A percentile compares a stretch with the other conserved stretches of the same genome.
phyloP scores from a whole-genome alignment of 2,888 invertebrate species.

The Mechanitis messenoides region DNA sequence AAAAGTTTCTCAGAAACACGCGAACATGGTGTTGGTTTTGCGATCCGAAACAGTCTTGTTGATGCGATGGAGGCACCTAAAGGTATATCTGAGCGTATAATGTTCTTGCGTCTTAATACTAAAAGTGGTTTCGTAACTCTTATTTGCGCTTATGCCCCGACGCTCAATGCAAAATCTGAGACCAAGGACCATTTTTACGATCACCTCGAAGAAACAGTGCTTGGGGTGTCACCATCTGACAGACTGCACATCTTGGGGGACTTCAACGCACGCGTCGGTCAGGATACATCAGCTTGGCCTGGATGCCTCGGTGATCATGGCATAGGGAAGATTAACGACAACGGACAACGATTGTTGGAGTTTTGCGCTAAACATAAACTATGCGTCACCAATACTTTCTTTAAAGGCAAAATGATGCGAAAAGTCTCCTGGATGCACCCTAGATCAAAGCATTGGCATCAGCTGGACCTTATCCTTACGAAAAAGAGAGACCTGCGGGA shows the following conservation, averaged over 20 bases:
- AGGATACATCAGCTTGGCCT: slow-evolving; percentile 9
- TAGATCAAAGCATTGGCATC: slow-evolving; percentile 28
- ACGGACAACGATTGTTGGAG: slow-evolving; percentile 23
- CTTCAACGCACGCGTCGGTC: slow-evolving; percentile 20
- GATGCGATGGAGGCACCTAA: background rate
- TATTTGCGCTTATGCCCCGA: slow-evolving; percentile 17
- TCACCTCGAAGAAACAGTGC: background rate
- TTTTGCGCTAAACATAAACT: slow-evolving; percentile 21
- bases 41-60: slow-evolving; percentile 18
- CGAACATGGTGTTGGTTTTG: slow-evolving; percentile 25
- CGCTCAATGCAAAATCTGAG: slow-evolving; percentile 6
- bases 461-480: slow-evolving; percentile 24
- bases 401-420: slow-evolving; percentile 16
- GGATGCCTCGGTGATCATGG: slow-evolving; percentile 17
- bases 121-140: slow-evolving; percentile 8
- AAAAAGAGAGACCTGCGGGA: slow-evolving; percentile 19
- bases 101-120: slow-evolving; percentile 4
- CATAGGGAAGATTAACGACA: slow-evolving; percentile 15
- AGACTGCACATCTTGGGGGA: slow-evolving; percentile 14
- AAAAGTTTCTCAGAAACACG: slow-evolving; percentile 10
- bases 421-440: slow-evolving; percentile 31
- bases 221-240: background rate
- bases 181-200: slow-evolving; percentile 14
- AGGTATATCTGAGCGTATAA: slow-evolving; percentile 13
- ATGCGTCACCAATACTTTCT: slow-evolving; percentile 27